Conservation (phyloP, 2,113 vertebrate species). For the Osmerus eperlanus region DNA sequence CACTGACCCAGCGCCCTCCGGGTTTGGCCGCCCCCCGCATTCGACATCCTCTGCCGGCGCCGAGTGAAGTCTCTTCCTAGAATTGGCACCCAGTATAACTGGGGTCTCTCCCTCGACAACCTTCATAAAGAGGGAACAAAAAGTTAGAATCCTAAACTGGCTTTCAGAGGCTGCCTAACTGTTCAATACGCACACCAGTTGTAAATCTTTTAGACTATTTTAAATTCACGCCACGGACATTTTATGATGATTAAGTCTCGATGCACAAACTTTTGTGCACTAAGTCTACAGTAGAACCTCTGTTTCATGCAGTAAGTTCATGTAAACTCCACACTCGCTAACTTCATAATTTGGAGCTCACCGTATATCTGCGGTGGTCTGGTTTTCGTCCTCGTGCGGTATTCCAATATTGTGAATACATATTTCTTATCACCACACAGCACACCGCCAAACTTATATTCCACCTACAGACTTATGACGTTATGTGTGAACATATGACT, state of each 20-base stretch:
- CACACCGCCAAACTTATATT: not conserved
- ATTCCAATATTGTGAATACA: slow-evolving; percentile 54
- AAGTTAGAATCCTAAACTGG: no score
- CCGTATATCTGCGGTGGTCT: slow-evolving; percentile 61
- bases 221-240: no score
- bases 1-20: slow-evolving; percentile 76
- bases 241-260: no score
- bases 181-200: not conserved
- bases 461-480: not conserved
- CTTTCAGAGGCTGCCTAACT: not conserved
- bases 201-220: not conserved
- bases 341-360: slow-evolving; percentile 36
- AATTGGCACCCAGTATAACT: slow-evolving; percentile 53
- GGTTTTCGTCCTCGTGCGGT: slow-evolving; percentile 31
- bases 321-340: no score
- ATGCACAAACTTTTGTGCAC: no score
- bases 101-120: slow-evolving; percentile 70
- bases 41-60: slow-evolving; percentile 59
- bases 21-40: slow-evolving; percentile 74
- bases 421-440: slow-evolving; percentile 17
- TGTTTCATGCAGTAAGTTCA: no score
- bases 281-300: no score
- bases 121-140: slow-evolving; percentile 25
- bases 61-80: slow-evolving; percentile 70
- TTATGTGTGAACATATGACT: not conserved